phyloP scores from a whole-genome alignment of 2,113 vertebrate species.

The Empidonax alnorum region DNA sequence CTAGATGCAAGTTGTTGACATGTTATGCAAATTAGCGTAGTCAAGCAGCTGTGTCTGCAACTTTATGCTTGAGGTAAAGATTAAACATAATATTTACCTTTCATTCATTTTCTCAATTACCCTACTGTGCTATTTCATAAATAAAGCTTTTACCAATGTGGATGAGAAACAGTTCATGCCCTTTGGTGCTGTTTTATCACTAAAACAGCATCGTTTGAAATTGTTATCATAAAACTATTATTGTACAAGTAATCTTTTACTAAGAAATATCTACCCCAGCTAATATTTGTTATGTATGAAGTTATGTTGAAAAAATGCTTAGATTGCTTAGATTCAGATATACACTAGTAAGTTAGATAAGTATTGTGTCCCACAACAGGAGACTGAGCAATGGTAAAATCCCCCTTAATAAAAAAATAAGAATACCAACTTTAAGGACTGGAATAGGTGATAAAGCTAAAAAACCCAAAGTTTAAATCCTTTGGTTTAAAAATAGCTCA shows the following conservation, averaged over 20 bases:
- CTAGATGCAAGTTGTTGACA: background rate
- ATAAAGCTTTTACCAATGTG: background rate
- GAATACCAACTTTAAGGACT: background rate
- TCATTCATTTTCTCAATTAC: background rate
- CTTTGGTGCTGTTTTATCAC: background rate
- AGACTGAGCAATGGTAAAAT: background rate
- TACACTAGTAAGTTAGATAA: slow-evolving; percentile 1
- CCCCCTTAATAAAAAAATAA: slow-evolving; percentile 2
- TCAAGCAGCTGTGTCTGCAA: background rate
- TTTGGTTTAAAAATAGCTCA: slow-evolving; percentile 1
- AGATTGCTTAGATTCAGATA: background rate
- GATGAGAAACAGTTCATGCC: background rate
- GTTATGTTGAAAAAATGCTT: background rate
- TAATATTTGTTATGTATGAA: background rate
- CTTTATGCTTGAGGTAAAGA: background rate
- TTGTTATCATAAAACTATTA: background rate
- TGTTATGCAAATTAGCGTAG: background rate
- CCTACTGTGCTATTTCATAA: background rate
- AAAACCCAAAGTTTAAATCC: background rate
- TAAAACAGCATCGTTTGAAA: background rate
- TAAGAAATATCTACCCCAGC: background rate
- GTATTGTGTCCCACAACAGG: background rate
- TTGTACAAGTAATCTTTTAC: background rate
- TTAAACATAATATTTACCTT: background rate
- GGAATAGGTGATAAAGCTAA: background rate